These are phyloP conservation scores for Tamias sibiricus DNA, from an alignment of 2,113 vertebrate genomes.

Conservation along the genomic window DNA sequence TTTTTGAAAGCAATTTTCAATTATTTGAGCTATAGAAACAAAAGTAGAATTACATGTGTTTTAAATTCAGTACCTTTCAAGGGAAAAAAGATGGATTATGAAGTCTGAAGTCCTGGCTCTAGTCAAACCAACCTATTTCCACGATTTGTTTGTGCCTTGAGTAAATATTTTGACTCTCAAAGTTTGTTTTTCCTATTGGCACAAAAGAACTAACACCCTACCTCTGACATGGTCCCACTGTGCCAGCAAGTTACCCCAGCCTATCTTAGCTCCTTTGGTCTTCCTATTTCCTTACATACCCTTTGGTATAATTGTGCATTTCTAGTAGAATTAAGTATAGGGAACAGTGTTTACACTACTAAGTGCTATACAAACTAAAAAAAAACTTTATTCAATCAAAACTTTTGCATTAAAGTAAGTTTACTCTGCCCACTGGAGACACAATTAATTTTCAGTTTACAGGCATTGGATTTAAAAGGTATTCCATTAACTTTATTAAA, in stretches of 20 bases:
- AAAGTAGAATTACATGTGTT: neutral
- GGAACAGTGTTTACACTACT: neutral
- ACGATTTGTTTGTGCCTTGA: neutral
- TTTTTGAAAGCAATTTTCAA: neutral
- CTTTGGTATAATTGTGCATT: neutral
- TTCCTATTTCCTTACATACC: rapidly evolving
- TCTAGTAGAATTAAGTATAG: neutral
- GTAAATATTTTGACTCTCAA: neutral
- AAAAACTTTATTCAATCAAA: conserved; percentile 24
- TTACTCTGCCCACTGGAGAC: conserved; percentile 1
- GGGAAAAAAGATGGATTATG: neutral
- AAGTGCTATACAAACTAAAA: neutral
- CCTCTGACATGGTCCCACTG: rapidly evolving
- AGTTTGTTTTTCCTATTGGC: neutral
- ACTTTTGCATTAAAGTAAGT: conserved; percentile 65
- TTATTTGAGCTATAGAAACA: neutral
- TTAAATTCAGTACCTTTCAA: neutral
- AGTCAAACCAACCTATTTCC: neutral
- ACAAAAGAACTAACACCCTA: neutral
- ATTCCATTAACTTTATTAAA: conserved; percentile 62
- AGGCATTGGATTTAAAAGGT: conserved; percentile 4
- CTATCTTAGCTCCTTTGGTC: rapidly evolving
- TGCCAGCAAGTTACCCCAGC: rapidly evolving
- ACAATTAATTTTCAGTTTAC: conserved; percentile 64
- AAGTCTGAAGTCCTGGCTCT: neutral